Conservation (phyloP, 1,140 invertebrate genomes). For the Piezodorus guildinii region DNA sequence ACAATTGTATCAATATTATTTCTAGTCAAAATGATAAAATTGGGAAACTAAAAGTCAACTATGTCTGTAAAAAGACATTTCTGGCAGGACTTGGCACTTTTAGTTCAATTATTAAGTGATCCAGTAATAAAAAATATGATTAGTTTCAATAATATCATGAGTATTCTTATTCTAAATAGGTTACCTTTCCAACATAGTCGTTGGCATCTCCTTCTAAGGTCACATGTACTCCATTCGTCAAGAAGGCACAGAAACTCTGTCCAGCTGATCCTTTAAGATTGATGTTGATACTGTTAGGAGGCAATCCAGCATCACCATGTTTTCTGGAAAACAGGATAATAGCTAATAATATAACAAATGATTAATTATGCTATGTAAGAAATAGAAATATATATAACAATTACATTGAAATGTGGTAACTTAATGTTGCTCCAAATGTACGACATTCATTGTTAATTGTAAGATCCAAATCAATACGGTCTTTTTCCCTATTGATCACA, state of each 20-base stretch:
- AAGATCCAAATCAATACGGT: slow-evolving; percentile 61
- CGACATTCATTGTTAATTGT: slow-evolving; percentile 83
- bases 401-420: slow-evolving; percentile 86
- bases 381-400: slow-evolving; percentile 28
- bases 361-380: no score
- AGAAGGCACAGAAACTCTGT: slow-evolving; percentile 98
- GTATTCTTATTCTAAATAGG: no score
- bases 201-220: slow-evolving; percentile 94
- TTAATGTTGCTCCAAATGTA: slow-evolving; percentile 85
- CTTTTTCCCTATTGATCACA: slow-evolving; percentile 59
- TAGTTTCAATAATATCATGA: no score
- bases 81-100: no score
- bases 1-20: no score
- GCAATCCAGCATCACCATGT: slow-evolving; percentile 78
- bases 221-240: slow-evolving; percentile 79
- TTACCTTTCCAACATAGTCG: slow-evolving; percentile 88
- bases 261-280: slow-evolving; percentile 87
- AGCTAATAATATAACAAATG: neutral
- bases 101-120: no score
- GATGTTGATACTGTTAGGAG: slow-evolving; percentile 75
- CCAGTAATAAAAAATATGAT: no score
- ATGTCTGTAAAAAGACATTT: no score
- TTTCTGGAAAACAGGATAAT: slow-evolving; percentile 45
- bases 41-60: no score
- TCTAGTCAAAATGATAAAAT: no score